These are phyloP conservation scores for Acropora yongei DNA, from an alignment of 64 coral and sea anemone species.

Conservation along the genomic window DNA sequence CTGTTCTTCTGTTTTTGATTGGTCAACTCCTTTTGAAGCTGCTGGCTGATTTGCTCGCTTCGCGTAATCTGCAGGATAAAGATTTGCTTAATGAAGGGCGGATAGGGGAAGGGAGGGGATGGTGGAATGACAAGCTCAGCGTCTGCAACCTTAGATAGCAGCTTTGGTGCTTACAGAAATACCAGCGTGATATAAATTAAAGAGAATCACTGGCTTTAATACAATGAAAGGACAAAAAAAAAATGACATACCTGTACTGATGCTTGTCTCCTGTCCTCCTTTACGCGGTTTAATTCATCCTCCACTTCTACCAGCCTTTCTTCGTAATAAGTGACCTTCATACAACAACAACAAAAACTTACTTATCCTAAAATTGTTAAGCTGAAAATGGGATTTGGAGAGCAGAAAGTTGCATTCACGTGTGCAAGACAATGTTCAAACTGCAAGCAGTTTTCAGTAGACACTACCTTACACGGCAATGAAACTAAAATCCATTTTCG, in stretches of 20 bases:
- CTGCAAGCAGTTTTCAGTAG: too few species aligned
- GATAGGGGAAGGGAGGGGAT: too few species aligned
- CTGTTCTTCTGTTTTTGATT: constrained; percentile 74
- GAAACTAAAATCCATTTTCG: background rate
- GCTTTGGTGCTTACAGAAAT: too few species aligned
- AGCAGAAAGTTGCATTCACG: background rate
- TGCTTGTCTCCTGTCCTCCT: constrained; percentile 70
- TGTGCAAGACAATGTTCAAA: background rate
- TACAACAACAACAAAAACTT: background rate
- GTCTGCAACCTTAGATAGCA: too few species aligned
- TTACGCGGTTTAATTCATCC: constrained; percentile 71
- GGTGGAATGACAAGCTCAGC: too few species aligned
- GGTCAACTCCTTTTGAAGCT: constrained; percentile 84
- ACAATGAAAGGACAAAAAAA: background rate
- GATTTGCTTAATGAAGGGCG: background rate
- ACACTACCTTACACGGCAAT: background rate
- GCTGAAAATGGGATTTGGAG: background rate
- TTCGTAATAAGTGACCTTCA: constrained; percentile 85
- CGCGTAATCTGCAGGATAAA: constrained; percentile 54
- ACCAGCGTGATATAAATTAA: too few species aligned
- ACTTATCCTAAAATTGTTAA: background rate
- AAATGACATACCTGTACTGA: constrained; percentile 55
- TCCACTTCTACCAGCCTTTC: constrained; percentile 77
- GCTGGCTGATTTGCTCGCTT: constrained; percentile 88
- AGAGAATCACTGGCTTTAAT: too few species aligned